phyloP scores from a whole-genome alignment of 2,113 vertebrate genomes.

The Ceratotherium simum region DNA sequence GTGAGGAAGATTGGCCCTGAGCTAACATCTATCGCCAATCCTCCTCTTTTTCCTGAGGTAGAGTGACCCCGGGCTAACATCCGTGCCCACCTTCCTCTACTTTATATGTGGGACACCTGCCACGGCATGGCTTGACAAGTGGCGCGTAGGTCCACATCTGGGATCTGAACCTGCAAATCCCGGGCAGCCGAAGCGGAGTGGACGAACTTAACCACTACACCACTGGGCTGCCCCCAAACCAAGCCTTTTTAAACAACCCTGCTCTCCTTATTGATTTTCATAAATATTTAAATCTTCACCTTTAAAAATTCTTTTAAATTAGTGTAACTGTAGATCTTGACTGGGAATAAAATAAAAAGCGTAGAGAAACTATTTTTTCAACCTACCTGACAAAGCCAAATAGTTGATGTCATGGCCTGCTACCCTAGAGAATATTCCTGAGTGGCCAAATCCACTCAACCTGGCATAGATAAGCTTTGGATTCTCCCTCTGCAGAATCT shows the following conservation, averaged over 20 bases:
- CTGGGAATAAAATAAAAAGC: not conserved
- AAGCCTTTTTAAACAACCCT: not conserved
- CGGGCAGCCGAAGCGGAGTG: too few relatives aligned
- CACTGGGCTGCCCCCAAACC: not conserved
- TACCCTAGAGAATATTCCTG: conserved; percentile 87
- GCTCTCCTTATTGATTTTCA: not conserved
- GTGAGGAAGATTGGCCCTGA: too few relatives aligned
- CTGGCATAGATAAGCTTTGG: conserved; percentile 95
- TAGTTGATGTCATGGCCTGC: conserved; percentile 99
- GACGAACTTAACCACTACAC: too few relatives aligned
- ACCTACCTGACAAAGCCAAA: conserved; percentile 94
- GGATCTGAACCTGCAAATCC: too few relatives aligned
- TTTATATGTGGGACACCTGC: too few relatives aligned
- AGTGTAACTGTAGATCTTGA: not conserved
- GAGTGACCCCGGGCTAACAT: too few relatives aligned
- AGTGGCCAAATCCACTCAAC: conserved; percentile 95
- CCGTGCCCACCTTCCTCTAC: too few relatives aligned
- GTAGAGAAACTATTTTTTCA: not conserved
- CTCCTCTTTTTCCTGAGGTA: too few relatives aligned
- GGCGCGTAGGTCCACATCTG: too few relatives aligned
- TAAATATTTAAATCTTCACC: not conserved
- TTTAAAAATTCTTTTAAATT: not conserved
- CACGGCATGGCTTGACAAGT: too few relatives aligned
- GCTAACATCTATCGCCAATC: too few relatives aligned
- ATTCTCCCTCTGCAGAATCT: conserved; percentile 90